Base-by-base conservation (phyloP, 1,140 invertebrate genomes). In the Neotoxoptera formosana region DNA sequence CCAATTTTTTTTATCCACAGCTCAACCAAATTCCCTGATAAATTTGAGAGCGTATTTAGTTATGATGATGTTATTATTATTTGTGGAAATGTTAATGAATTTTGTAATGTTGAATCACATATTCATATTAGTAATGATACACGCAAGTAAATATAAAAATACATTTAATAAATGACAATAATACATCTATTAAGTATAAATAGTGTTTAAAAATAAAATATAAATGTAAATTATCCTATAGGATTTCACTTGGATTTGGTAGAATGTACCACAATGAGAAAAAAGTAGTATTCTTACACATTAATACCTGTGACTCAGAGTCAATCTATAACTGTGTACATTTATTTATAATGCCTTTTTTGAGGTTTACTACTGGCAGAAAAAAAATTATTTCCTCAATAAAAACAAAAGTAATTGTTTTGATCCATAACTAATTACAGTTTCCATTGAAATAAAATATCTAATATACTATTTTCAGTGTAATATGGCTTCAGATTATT, bases 301-400 rank as follows among this genome's bases (percentile, higher is more conserved):
- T 56, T 53, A 48, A 9, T 53, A 36, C 17, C 8, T 25, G 2
- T 17, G n/a, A 93, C 6, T 53, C 25, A 4, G 48, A 93, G 25
- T 48, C 17, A 9, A 45, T 93, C 7, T 41, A 84, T 86, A 84
- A 53, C 21, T 86, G 47, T 53, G 45, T 41, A 53, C 76, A 93
- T 93, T 23, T 84, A 45, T 93, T 84, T 45, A 48, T 93, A 56
- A 34, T 93, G 34, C 91, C 91, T 4, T 93, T 93, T 86, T 86
- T 93, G 30, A 53, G 91, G 56, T 56, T 41, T 17, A 34, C 23
- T n/a, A 8, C 2, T 86, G 48, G 91, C 36, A 93, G 20, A 45
- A 83, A 86, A 45, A 83, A 81, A 41, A 25, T 41, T 17, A 86
- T 84, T 76, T 51, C 81, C 56, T 30, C 76, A 93, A 30, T 93